Percentiles rank a stretch among this genome's conserved stretches.
Conservation (phyloP, 1,140 invertebrate genomes). For the Panagrolaimus sp. region DNA sequence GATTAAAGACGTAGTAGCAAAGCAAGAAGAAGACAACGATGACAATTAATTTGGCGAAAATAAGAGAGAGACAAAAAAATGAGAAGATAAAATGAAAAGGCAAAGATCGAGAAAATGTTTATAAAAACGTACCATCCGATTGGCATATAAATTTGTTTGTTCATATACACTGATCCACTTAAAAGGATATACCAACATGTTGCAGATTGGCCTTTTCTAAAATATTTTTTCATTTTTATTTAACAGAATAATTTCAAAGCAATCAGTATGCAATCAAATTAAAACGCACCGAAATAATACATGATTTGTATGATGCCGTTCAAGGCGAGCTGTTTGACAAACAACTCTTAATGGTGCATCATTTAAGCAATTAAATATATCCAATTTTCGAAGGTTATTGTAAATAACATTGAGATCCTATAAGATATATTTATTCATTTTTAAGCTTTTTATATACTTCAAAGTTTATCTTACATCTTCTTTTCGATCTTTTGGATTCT, state of each 20-base stretch:
- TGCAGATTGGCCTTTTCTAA: slow-evolving; percentile 45
- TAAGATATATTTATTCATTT: not conserved
- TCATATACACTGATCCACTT: slow-evolving; percentile 48
- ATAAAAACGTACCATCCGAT: slow-evolving; percentile 44
- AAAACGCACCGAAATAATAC: slow-evolving; percentile 42
- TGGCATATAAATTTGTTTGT: slow-evolving; percentile 49
- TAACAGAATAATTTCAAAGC: not conserved
- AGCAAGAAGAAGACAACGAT: no score
- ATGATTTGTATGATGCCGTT: slow-evolving; percentile 45
- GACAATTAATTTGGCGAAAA: slow-evolving; percentile 1
- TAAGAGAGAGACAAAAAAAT: slow-evolving; percentile 20
- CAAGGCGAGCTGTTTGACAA: slow-evolving; percentile 41
- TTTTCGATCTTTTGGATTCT: slow-evolving; percentile 8
- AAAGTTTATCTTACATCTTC: not conserved
- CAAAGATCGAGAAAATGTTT: slow-evolving; percentile 1
- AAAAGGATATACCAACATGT: slow-evolving; percentile 51
- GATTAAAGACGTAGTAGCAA: no score
- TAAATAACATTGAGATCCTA: slow-evolving; percentile 43
- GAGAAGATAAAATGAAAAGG: not conserved
- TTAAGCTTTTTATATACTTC: not conserved
- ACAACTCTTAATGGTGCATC: slow-evolving; percentile 37
- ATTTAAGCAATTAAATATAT: slow-evolving; percentile 38
- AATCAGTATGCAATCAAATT: not conserved
- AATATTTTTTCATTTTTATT: no score
- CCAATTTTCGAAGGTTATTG: slow-evolving; percentile 38